phyloP scores from a whole-genome alignment of 2,113 vertebrate genomes.

The Myocastor coypus region DNA sequence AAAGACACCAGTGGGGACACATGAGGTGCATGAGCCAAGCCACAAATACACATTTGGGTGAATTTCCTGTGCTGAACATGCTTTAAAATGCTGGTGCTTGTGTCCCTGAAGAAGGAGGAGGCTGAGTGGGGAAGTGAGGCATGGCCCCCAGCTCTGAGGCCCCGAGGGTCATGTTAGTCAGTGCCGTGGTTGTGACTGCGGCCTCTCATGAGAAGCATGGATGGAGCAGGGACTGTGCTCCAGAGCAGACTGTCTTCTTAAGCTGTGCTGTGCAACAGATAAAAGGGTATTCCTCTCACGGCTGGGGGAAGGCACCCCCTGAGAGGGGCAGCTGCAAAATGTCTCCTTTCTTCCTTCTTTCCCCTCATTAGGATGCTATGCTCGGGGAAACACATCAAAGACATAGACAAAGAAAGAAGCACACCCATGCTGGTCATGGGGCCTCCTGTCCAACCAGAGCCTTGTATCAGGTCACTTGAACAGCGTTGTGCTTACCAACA shows the following conservation, averaged over 20 bases:
- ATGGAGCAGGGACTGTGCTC: neutral
- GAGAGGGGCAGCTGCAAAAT: neutral
- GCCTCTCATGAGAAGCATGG: neutral
- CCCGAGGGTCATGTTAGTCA: fast-evolving
- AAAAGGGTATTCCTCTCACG: neutral
- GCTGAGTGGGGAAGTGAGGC: neutral
- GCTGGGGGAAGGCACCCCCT: neutral
- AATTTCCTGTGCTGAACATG: neutral
- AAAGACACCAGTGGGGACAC: neutral
- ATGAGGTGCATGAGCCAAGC: neutral
- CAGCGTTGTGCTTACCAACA: constrained; percentile 53
- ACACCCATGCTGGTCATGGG: neutral
- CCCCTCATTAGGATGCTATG: neutral
- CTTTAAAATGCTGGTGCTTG: neutral
- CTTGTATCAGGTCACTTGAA: neutral
- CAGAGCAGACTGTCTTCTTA: neutral
- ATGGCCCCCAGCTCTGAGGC: fast-evolving
- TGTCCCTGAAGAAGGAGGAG: neutral
- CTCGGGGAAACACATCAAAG: neutral
- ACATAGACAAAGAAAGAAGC: neutral
- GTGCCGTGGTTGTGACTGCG: neutral
- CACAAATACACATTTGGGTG: neutral
- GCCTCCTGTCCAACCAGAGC: neutral
- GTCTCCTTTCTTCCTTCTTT: neutral
- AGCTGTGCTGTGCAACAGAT: neutral